These are phyloP conservation scores for Ceratosolen fusciceps DNA, from an alignment of 1,140 invertebrate genomes.

Conservation along the genomic window DNA sequence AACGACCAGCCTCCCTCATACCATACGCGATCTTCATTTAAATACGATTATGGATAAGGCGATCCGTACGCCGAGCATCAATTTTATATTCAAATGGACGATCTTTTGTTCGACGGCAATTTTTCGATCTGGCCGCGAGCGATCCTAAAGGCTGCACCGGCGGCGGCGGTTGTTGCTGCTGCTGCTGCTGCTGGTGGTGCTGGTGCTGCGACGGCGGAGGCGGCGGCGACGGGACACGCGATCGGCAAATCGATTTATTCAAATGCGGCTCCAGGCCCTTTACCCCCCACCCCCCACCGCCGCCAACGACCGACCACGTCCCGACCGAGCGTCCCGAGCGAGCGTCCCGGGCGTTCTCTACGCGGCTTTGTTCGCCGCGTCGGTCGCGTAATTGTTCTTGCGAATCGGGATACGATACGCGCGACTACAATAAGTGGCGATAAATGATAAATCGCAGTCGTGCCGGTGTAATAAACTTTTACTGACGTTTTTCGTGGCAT, in stretches of 20 bases:
- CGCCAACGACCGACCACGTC: no score
- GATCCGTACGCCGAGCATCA: conserved; percentile 56
- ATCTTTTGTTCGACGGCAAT: conserved; percentile 66
- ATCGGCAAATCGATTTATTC: conserved; percentile 51
- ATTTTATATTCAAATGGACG: conserved; percentile 71
- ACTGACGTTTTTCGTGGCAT: not conserved
- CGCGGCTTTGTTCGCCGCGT: conserved; percentile 49
- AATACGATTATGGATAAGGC: conserved; percentile 72
- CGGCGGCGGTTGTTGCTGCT: no score
- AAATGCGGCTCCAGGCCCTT: conserved; percentile 4
- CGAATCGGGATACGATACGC: not conserved
- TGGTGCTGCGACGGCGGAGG: no score
- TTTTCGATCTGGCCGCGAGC: conserved; percentile 57
- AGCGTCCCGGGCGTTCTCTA: no score
- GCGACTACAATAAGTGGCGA: conserved; percentile 38
- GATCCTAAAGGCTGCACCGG: no score
- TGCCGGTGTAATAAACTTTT: conserved; percentile 29
- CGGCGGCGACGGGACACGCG: conserved; percentile 27
- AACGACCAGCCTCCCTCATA: no score
- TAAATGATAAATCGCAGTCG: conserved; percentile 43
- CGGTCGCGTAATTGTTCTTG: not conserved
- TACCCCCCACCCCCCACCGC: conserved; percentile 28
- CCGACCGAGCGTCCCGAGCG: no score
- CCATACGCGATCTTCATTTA: conserved; percentile 71
- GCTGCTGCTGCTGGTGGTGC: no score